phyloP scores from a whole-genome alignment of 1,140 invertebrate species.

The Drosophila insularis region DNA sequence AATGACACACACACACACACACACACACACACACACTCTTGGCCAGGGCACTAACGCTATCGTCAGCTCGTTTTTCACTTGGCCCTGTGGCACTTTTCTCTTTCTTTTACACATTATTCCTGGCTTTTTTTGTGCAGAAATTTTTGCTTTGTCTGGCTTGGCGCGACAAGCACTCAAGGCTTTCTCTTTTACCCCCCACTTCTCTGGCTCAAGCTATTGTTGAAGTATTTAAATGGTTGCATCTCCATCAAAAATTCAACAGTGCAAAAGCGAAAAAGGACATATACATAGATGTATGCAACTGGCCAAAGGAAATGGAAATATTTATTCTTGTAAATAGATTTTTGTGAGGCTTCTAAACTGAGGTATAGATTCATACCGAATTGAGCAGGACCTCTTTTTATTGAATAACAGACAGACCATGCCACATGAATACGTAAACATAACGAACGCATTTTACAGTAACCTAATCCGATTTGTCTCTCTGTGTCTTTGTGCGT shows the following conservation, averaged over 20 bases:
- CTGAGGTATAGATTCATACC: neutral
- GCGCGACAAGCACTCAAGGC: constrained; percentile 1
- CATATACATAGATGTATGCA: neutral
- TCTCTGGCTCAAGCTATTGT: constrained; percentile 30
- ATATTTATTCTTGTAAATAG: neutral
- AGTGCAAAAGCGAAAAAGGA: constrained; percentile 9
- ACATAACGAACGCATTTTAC: constrained; percentile 37
- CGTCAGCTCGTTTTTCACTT: constrained; percentile 25
- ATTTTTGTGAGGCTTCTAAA: neutral
- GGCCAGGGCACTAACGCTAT: neutral
- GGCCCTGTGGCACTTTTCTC: constrained; percentile 32
- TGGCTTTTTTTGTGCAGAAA: constrained; percentile 22
- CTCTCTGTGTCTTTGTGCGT: constrained; percentile 45
- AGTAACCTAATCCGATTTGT: constrained; percentile 70
- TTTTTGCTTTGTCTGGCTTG: constrained; percentile 38
- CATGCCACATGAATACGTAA: constrained; percentile 17
- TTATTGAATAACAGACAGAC: neutral
- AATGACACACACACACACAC: no score
- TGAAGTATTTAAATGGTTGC: constrained; percentile 57
- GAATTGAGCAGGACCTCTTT: no score
- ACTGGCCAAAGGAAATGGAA: neutral
- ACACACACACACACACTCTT: constrained; percentile 16
- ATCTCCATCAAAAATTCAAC: constrained; percentile 41
- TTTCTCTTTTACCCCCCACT: neutral
- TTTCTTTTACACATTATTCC: constrained; percentile 41